Percentiles rank a stretch among this genome's conserved stretches.
These are phyloP conservation scores for Axinella damicornis DNA, from an alignment of 37 sponge, comb jelly and placozoan species.

Conservation along the genomic window DNA sequence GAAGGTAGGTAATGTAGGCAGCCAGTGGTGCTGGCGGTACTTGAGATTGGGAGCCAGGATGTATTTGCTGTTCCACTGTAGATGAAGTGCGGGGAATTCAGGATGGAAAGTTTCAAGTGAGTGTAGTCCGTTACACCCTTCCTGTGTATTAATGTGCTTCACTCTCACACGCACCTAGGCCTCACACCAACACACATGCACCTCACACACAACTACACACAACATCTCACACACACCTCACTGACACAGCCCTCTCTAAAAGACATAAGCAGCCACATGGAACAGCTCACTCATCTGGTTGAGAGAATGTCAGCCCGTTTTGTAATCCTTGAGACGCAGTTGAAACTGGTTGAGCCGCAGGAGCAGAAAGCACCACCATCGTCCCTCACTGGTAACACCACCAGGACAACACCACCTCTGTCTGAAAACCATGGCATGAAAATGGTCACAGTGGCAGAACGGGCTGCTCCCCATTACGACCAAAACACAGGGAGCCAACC, in stretches of 20 bases:
- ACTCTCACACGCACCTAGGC: too few relatives aligned
- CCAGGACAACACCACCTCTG: not conserved
- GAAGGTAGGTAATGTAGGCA: not conserved
- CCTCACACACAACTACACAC: not conserved
- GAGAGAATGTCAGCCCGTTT: slow-evolving; percentile 74
- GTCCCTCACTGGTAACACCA: not conserved
- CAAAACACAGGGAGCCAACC: not conserved
- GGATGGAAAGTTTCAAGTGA: too few relatives aligned
- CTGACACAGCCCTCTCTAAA: not conserved
- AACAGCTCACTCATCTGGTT: slow-evolving; percentile 56
- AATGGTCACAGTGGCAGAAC: not conserved
- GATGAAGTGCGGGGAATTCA: too few relatives aligned
- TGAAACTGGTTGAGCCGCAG: slow-evolving; percentile 34
- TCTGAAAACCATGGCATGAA: not conserved
- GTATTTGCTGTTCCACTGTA: too few relatives aligned
- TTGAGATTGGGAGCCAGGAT: too few relatives aligned
- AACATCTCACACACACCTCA: too few relatives aligned
- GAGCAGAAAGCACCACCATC: not conserved
- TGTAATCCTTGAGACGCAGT: slow-evolving; percentile 76
- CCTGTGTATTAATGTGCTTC: too few relatives aligned
- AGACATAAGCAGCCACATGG: slow-evolving; percentile 23
- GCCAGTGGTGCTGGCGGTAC: too few relatives aligned
- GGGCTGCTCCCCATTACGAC: not conserved
- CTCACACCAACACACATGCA: too few relatives aligned
- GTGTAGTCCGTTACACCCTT: too few relatives aligned